These are phyloP conservation scores for Athene cunicularia DNA, from an alignment of 2,113 vertebrate species.

Conservation along the genomic window DNA sequence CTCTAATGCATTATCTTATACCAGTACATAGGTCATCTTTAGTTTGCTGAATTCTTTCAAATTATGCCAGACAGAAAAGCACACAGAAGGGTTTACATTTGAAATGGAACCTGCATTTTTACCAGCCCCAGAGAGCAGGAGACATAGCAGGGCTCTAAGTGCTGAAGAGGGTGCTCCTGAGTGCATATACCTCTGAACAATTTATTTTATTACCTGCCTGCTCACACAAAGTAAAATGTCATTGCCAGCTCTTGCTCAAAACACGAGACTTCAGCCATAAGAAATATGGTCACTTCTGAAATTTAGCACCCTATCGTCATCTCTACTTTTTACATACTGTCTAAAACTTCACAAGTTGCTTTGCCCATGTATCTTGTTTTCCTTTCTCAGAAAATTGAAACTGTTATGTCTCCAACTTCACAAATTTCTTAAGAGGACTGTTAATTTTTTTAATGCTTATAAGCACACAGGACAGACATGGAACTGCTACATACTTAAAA, in stretches of 20 bases:
- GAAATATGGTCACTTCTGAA: neutral
- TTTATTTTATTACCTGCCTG: neutral
- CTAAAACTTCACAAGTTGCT: neutral
- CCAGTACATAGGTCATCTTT: neutral
- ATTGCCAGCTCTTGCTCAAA: neutral
- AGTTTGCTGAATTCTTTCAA: slow-evolving; percentile 3
- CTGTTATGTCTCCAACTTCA: neutral
- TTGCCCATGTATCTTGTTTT: neutral
- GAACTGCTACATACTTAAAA: slow-evolving; percentile 4
- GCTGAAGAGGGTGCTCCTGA: neutral
- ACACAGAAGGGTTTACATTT: neutral
- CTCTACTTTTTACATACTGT: neutral
- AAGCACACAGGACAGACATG: neutral
- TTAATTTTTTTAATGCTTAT: neutral
- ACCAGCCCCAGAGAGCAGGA: neutral
- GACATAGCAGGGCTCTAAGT: neutral
- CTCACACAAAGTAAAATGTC: neutral
- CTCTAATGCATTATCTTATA: neutral
- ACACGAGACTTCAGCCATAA: neutral
- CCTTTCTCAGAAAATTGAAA: neutral
- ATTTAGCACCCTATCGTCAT: neutral
- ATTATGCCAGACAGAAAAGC: neutral
- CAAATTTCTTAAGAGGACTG: neutral
- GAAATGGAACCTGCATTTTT: neutral
- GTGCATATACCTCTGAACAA: neutral